phyloP scores from a whole-genome alignment of 2,113 vertebrate species.

The Microcebus murinus region DNA sequence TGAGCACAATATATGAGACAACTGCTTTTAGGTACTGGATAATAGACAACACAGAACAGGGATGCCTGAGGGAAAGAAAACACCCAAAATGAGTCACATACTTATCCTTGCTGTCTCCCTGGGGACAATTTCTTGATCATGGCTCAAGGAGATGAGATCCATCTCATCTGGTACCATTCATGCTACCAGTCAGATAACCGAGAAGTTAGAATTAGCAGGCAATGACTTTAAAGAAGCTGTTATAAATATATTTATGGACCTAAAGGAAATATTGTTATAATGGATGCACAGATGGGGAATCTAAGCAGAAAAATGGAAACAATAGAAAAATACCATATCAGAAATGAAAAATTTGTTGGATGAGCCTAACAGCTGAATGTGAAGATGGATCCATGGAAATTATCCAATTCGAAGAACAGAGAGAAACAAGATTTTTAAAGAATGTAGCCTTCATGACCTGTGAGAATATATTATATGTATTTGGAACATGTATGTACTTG shows the following conservation, averaged over 20 bases:
- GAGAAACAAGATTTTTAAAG: background rate
- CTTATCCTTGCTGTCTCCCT: conserved; percentile 31
- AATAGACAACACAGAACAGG: background rate
- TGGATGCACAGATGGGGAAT: background rate
- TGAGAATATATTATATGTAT: background rate
- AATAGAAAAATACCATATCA: conserved; percentile 32
- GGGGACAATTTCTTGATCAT: conserved; percentile 14
- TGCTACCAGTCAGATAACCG: background rate
- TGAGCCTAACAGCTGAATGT: background rate
- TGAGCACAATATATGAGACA: background rate
- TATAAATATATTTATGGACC: conserved; percentile 29
- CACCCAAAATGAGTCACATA: background rate
- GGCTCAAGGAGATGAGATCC: background rate
- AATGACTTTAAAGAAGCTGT: conserved; percentile 39
- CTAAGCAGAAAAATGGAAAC: conserved; percentile 26
- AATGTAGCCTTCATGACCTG: background rate
- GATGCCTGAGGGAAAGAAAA: background rate
- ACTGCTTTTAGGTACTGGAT: conserved; percentile 16
- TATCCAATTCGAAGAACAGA: background rate
- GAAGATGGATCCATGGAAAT: conserved; percentile 21
- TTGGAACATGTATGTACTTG: background rate
- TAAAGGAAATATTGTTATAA: conserved; percentile 28
- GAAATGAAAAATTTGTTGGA: conserved; percentile 27
- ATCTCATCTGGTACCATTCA: no score
- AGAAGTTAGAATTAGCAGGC: background rate